These are phyloP conservation scores for Mormyrus hasselquistii DNA, from an alignment of 2,797 vertebrate genomes.

Conservation along the genomic window DNA sequence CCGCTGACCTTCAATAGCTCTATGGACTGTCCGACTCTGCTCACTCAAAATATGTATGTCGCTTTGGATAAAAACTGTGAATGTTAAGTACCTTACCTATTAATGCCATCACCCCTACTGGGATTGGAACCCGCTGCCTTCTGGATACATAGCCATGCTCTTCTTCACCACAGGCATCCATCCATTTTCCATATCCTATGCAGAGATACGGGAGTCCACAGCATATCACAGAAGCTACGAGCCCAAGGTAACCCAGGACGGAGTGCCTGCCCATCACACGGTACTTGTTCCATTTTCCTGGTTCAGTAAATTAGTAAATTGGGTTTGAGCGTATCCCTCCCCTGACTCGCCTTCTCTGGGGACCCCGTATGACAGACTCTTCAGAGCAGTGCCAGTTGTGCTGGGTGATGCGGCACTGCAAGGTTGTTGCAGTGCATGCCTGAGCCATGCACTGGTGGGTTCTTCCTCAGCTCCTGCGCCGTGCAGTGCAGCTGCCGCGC, in stretches of 20 bases:
- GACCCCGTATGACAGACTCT: background rate
- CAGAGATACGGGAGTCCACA: background rate
- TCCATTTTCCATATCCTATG: background rate
- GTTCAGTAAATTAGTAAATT: conserved; percentile 1
- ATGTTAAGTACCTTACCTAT: background rate
- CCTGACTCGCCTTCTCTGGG: background rate
- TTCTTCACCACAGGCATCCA: background rate
- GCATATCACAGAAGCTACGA: background rate
- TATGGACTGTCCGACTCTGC: background rate
- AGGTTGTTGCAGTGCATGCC: background rate
- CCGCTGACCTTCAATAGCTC: background rate
- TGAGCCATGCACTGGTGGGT: background rate
- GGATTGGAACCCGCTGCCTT: background rate
- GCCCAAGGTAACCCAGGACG: too few species aligned
- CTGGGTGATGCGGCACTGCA: background rate
- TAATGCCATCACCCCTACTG: background rate
- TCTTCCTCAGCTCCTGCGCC: background rate
- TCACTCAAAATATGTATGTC: background rate
- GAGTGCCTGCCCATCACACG: background rate
- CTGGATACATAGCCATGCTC: background rate
- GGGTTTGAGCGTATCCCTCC: background rate
- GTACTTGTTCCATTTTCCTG: background rate
- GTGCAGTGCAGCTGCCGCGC: background rate
- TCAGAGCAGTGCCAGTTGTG: background rate
- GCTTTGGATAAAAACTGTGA: background rate